phyloP scores from a whole-genome alignment of 2,797 vertebrate genomes.

The Geotrypetes seraphini region DNA sequence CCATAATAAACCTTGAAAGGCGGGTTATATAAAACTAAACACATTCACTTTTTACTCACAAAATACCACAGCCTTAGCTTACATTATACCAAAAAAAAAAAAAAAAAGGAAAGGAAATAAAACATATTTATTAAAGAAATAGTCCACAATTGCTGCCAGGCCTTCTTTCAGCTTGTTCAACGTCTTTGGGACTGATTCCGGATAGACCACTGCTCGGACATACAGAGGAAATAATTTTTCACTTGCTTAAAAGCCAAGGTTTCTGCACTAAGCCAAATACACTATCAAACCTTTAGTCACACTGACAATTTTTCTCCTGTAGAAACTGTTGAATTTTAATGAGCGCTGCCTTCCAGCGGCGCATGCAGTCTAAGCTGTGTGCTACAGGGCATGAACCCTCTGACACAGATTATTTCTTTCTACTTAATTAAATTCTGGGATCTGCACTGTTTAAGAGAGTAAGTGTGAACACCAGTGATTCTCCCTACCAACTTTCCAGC shows the following conservation, averaged over 20 bases:
- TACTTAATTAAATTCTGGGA: conserved; percentile 14
- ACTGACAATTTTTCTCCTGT: background rate
- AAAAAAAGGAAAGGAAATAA: no score
- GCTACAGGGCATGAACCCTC: background rate
- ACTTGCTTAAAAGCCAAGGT: background rate
- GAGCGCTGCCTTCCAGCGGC: background rate
- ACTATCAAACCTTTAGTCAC: background rate
- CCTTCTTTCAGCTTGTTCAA: background rate
- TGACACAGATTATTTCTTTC: background rate
- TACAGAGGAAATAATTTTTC: background rate
- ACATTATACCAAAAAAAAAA: no score
- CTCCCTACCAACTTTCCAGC: background rate
- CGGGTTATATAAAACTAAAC: no score
- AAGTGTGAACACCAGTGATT: background rate
- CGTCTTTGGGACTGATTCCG: background rate
- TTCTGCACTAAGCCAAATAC: background rate
- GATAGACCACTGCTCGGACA: background rate
- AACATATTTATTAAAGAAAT: no score
- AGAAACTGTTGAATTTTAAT: conserved; percentile 11
- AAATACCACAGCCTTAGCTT: no score
- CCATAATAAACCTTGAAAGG: no score
- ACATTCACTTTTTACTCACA: no score
- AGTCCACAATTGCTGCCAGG: no score
- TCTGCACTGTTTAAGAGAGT: background rate
- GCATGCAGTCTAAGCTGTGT: background rate